Evolutionary conservation across 2,113 vertebrate genomes (phyloP), one percentile per base, ranked within the genome.

Genomic region (Lipophrys pholis): DNA sequence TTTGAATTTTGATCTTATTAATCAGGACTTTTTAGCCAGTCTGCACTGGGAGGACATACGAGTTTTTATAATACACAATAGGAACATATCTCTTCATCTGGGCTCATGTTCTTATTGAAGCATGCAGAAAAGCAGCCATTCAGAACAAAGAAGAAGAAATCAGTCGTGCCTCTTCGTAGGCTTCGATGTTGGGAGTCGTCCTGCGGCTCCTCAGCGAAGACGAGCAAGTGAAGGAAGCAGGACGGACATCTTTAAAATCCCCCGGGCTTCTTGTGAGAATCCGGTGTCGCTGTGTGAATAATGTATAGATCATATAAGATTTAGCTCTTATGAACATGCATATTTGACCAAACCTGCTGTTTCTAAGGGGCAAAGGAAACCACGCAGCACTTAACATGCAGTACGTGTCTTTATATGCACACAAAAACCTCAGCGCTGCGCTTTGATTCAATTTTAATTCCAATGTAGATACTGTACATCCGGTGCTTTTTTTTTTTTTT

Each of bases 271-370:
- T n/a, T 70, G 41, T 57, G 73, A 67, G 82, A 61, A 61, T 16
- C 69, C 14, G 15, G 66, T 81, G 78, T 75, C 66, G 75, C 50
- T 1, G 39, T 80, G 50, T 82, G 64, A 86, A 82, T 86, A 50
- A 82, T 86, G 48, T 5, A 82, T 62, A 14, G 70, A 30, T 55
- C 46, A 6, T 76, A 73, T 80, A 70, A 53, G 64, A 64, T 50
- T 70, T 38, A 14, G 64, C 76, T 73, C 69, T 70, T 77, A 86
- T 76, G 40, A 70, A 5, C 39, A 69, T 76, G 36, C 70, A 85
- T 78, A 73, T 76, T 77, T 78, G 69, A 87, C 79, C 46, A 52
- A 67, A 63, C 9, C 46, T 9, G 57, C 62, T 46, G 39, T 11
- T 56, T 69, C 7, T 50, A 17, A 38, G 64, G 39, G 40, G 21